Percentiles rank a stretch among this genome's conserved stretches.
Conservation (phyloP, 2,888 invertebrate species). For the Andrena bucephala region DNA sequence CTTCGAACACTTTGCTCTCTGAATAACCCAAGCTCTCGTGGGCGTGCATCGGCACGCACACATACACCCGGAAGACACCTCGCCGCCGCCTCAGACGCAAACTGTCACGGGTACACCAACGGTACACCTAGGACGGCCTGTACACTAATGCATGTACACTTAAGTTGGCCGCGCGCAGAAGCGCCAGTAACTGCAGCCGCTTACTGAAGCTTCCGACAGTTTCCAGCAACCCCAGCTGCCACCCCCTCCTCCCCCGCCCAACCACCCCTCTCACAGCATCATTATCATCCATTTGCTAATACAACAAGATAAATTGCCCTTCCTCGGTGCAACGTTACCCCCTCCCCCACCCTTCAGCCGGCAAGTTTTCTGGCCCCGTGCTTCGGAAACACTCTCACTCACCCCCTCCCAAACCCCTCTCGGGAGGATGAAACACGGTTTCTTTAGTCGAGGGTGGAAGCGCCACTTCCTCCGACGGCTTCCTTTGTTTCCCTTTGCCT, state of each 20-base stretch:
- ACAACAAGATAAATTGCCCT: conserved; percentile 76
- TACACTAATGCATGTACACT: conserved; percentile 60
- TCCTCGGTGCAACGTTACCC: conserved; percentile 55
- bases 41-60: conserved; percentile 23
- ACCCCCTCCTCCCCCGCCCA: background rate
- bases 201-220: conserved; percentile 49
- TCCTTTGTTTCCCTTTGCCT: background rate
- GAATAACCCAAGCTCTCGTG: conserved; percentile 2
- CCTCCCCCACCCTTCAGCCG: background rate
- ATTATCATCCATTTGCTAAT: conserved; percentile 78
- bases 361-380: conserved; percentile 50
- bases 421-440: conserved; percentile 12
- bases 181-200: conserved; percentile 52
- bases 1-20: background rate
- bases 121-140: conserved; percentile 30
- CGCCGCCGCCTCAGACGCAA: background rate
- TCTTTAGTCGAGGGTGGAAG: background rate
- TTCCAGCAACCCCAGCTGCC: conserved; percentile 37
- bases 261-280: conserved; percentile 46
- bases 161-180: conserved; percentile 36
- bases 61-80: conserved; percentile 7
- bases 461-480: conserved; percentile 12
- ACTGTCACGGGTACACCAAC: conserved; percentile 37
- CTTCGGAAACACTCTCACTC: conserved; percentile 21
- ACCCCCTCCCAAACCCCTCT: conserved; percentile 15